Evolutionary conservation across 2,797 vertebrate genomes (phyloP), one percentile per base, ranked within the genome.

Genomic region (Artibeus lituratus): DNA sequence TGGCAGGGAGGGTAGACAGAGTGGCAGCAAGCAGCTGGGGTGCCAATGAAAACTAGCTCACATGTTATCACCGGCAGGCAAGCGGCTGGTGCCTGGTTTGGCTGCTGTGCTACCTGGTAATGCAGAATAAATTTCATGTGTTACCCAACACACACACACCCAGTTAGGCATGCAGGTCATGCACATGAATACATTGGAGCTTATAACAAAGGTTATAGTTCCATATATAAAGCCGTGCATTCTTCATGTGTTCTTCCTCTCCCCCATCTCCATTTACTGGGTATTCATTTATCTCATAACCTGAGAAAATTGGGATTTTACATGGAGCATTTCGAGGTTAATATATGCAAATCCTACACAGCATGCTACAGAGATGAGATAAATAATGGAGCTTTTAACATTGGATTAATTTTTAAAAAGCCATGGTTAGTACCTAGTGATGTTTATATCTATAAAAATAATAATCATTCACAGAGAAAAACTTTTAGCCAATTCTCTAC

Each of bases 321-420:
- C 37, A 70, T 59, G 8, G 94, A 98, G 94, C 90, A 97, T 96
- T 97, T 87, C 93, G 94, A 98, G 97, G 96, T 97, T 97, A 98
- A 97, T 97, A 95, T 96, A 97, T 98, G 98, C 95, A 97, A 98
- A 98, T 98, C 84, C 94, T 93, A 97, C 91, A 96, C 76, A 97
- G 91, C 87, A 85, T 77, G 21, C 47, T 69, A 97, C 0, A 49
- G 39, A 97, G 70, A 97, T 95, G 82, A 98, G 96, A 96, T 91
- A 95, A 97, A 96, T 94, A 96, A 86, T 1, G 32, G 78, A 76
- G 82, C 93, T 96, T 98, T 98, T 96, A 98, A 97, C n/a, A 93
- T 0, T 32, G 96, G 89, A 95, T 59, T 96, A 83, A 96, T 80
- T 80, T 95, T 80, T 95, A 97, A 72, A 70, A 94, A 97, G 37